phyloP scores from a whole-genome alignment of 2,888 invertebrate species.

The Chaetoderma sp. region DNA sequence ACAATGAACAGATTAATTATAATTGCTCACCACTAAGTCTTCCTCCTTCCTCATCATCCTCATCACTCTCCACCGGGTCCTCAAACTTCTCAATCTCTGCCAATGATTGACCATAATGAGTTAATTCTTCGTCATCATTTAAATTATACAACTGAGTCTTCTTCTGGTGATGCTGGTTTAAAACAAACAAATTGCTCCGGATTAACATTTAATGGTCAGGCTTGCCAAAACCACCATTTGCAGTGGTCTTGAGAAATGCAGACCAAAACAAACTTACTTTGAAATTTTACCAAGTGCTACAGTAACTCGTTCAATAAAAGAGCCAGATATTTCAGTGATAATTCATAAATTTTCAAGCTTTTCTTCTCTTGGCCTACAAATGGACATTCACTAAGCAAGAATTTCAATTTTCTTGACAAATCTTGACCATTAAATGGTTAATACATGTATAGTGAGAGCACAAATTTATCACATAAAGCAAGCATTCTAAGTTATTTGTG shows the following conservation, averaged over 20 bases:
- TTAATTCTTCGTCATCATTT: slow-evolving; percentile 85
- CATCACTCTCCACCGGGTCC: slow-evolving; percentile 75
- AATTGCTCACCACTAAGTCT: slow-evolving; percentile 74
- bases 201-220: background rate
- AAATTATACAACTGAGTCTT: slow-evolving; percentile 80
- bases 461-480: too few relatives aligned
- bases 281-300: background rate
- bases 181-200: background rate
- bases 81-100: slow-evolving; percentile 93
- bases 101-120: slow-evolving; percentile 89
- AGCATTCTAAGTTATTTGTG: too few relatives aligned
- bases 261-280: background rate
- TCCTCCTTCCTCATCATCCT: slow-evolving; percentile 82
- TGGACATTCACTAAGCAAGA: too few relatives aligned
- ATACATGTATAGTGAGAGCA: too few relatives aligned
- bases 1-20: too few relatives aligned
- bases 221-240: background rate
- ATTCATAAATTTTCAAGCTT: too few relatives aligned
- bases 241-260: background rate
- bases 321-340: background rate
- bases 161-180: slow-evolving; percentile 63
- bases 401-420: too few relatives aligned
- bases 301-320: too few relatives aligned
- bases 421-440: too few relatives aligned
- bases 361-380: too few relatives aligned